Evolutionary conservation across 2,888 invertebrate genomes (phyloP), one percentile per base, ranked within the genome.

Genomic region (Thyatira batis): DNA sequence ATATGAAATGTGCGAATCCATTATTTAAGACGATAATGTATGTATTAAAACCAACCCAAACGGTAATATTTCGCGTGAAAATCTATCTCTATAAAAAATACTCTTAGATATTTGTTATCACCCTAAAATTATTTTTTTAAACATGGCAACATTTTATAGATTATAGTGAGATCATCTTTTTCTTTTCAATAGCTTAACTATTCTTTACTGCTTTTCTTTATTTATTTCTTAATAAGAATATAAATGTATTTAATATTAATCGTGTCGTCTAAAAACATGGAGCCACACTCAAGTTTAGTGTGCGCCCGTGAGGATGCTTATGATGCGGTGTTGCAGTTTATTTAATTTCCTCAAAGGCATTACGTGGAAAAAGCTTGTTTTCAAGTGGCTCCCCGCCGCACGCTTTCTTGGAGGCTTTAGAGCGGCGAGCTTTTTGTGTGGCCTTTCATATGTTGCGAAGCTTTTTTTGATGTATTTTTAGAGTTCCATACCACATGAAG

Each of bases 321-420:
- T 87, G 83, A 87, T 82, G 87, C 78, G 85, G 87, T 87, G 87
- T 87, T 85, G 88, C 88, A 87, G 88, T 87, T 89, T 90, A 90
- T 90, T 89, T 89, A 89, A 89, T 89, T 89, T 89, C 81, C 89
- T 89, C 84, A 87, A 87, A 89, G 88, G 89, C 76, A 88, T 88
- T 87, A 87, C 87, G 81, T 81, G 83, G 85, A 85, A 88, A 87
- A 87, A 84, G 85, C 87, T 80, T 81, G 86, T 84, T 86, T 81
- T 84, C 76, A 80, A 87, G 85, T 80, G 82, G 73, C 76, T 63
- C 69, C 70, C 39, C 4, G 33, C 11, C 70, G 61, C 51, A 55
- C 55, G 52, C 50, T 50, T 30, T 49, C 49, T 49, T 21, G 50
- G 39, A 50, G 20, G 51, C 58, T 17, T 27, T 13, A 2, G 27